phyloP scores from a whole-genome alignment of 2,888 invertebrate genomes.

The Trachelus tabidus region DNA sequence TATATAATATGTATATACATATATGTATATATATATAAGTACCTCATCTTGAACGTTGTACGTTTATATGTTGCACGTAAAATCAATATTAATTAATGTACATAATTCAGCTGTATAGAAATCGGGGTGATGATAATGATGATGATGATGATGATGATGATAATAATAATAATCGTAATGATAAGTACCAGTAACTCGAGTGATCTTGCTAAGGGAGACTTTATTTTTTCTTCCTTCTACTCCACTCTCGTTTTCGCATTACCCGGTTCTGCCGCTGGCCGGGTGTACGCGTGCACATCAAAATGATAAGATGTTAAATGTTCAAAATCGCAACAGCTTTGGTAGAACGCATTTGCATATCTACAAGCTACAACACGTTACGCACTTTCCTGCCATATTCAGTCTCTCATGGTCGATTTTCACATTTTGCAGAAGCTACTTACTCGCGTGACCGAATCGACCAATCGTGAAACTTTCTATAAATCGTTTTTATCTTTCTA shows the following conservation, averaged over 20 bases:
- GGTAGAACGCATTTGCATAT: not conserved
- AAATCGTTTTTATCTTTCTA: not conserved
- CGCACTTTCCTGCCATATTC: not conserved
- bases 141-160: constrained; percentile 31
- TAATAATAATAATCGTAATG: constrained; percentile 35
- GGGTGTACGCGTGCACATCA: no score
- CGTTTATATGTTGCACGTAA: constrained; percentile 54
- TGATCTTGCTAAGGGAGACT: not conserved
- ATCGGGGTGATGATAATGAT: constrained; percentile 29
- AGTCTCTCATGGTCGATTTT: not conserved
- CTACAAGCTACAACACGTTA: not conserved
- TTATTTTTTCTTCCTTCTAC: not conserved
- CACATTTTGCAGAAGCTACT: not conserved
- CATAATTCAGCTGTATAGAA: constrained; percentile 36
- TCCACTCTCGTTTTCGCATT: no score
- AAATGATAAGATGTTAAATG: no score
- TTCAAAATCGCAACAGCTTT: no score
- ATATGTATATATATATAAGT: constrained; percentile 31
- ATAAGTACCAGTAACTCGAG: constrained; percentile 2
- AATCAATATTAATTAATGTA: constrained; percentile 51
- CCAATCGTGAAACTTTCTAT: not conserved
- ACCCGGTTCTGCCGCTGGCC: no score
- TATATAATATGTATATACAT: constrained; percentile 22
- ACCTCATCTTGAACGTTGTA: constrained; percentile 41
- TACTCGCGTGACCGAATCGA: not conserved